Conservation (phyloP, 2,113 vertebrate genomes). For the Onychostoma macrolepis region DNA sequence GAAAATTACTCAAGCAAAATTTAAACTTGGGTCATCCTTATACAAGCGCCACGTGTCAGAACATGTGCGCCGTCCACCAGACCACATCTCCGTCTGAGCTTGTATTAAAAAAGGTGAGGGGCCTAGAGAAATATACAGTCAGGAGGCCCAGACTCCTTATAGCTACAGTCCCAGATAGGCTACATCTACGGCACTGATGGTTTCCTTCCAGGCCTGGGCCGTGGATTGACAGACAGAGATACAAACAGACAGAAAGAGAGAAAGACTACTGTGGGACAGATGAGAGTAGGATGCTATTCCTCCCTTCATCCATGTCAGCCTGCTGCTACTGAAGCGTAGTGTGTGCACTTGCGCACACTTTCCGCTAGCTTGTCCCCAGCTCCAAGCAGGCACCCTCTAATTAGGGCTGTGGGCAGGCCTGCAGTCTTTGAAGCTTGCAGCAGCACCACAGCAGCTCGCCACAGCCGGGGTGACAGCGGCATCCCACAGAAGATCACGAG, state of each 20-base stretch:
- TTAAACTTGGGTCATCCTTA: neutral
- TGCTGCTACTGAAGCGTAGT: constrained; percentile 52
- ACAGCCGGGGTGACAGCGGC: constrained; percentile 63
- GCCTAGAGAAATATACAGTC: constrained; percentile 33
- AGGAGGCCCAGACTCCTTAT: neutral
- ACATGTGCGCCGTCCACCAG: neutral
- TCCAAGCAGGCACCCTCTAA: constrained; percentile 60
- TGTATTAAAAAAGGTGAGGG: constrained; percentile 24
- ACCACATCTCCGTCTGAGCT: neutral
- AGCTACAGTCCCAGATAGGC: neutral
- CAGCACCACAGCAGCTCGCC: constrained; percentile 60
- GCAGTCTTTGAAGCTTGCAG: constrained; percentile 64
- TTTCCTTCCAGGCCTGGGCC: constrained; percentile 3
- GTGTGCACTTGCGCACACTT: constrained; percentile 64
- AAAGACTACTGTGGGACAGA: constrained; percentile 16
- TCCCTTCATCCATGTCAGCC: constrained; percentile 57
- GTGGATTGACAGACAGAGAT: neutral
- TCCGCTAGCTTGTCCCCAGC: constrained; percentile 60
- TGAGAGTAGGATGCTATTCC: constrained; percentile 42
- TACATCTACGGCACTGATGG: neutral
- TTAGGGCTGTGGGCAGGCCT: constrained; percentile 61
- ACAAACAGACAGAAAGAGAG: neutral
- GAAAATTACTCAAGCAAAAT: neutral
- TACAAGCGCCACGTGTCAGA: neutral
- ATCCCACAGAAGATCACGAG: constrained; percentile 64